Percentiles rank a stretch among this genome's conserved stretches.
Conservation (phyloP, 2,888 invertebrate genomes). For the Acanthosepion lycidas region DNA sequence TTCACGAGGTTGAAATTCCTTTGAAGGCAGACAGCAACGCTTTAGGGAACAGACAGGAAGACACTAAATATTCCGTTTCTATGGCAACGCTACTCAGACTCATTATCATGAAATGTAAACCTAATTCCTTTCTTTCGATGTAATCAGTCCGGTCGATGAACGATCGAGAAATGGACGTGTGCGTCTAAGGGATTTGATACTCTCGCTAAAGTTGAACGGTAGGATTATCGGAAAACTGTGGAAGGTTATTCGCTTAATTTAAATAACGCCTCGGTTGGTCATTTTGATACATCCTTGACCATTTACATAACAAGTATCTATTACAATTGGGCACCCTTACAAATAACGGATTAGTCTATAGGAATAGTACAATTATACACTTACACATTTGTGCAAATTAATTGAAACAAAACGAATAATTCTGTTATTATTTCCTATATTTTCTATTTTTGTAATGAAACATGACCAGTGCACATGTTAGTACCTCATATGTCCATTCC, state of each 20-base stretch:
- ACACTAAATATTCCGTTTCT: not conserved
- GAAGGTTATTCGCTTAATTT: too few species aligned
- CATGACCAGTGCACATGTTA: too few species aligned
- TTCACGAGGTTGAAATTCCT: not conserved
- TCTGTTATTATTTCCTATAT: too few species aligned
- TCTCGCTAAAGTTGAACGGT: not conserved
- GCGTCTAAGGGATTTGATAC: not conserved
- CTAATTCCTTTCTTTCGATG: not conserved
- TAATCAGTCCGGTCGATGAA: constrained; percentile 9
- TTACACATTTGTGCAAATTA: not conserved
- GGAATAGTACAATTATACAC: not conserved
- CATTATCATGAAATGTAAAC: not conserved
- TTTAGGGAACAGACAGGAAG: not conserved
- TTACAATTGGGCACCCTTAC: not conserved
- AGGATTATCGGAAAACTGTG: too few species aligned
- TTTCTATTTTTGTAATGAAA: too few species aligned
- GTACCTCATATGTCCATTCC: too few species aligned
- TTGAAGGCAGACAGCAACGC: not conserved
- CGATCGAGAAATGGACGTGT: not conserved
- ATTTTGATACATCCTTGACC: not conserved
- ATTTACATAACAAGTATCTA: not conserved
- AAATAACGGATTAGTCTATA: not conserved
- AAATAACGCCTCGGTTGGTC: not conserved
- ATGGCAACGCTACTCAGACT: not conserved
- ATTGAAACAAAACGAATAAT: too few species aligned